Evolutionary conservation across 2,797 vertebrate species (phyloP).

Genomic region (Glossophaga mutica): DNA sequence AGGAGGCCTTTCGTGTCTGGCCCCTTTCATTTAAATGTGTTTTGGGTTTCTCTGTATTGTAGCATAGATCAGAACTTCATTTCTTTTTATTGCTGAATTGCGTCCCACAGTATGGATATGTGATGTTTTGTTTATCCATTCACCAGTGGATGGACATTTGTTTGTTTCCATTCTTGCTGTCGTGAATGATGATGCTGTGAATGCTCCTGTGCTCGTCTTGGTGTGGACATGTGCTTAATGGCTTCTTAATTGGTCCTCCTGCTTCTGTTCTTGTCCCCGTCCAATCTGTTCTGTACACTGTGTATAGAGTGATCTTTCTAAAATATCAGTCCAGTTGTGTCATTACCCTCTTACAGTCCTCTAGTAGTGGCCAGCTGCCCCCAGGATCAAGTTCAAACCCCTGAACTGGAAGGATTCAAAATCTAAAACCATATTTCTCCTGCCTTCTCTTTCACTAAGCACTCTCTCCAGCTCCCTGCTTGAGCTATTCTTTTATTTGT

Average conservation of each 20-base stretch:
- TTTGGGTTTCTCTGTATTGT: neutral
- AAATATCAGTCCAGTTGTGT: conserved; percentile 14
- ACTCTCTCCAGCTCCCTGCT: neutral
- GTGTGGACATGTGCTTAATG: conserved; percentile 47
- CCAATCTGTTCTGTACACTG: conserved; percentile 27
- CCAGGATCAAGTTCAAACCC: neutral
- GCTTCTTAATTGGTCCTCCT: conserved; percentile 40
- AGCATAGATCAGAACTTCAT: neutral
- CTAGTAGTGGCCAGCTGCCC: neutral
- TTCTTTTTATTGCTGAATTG: neutral
- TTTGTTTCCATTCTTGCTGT: neutral
- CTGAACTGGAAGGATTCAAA: neutral
- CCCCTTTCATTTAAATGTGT: neutral
- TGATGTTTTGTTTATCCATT: conserved; percentile 24
- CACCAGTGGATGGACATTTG: neutral
- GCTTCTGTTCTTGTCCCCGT: conserved; percentile 4
- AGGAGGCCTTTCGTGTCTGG: neutral
- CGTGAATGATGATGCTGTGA: neutral
- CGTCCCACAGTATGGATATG: neutral
- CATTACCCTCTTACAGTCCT: neutral
- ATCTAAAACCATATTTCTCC: neutral
- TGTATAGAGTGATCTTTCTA: neutral
- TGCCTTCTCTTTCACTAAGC: neutral
- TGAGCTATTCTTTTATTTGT: neutral
- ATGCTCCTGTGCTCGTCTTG: neutral